Evolutionary conservation across 1,140 invertebrate genomes (phyloP), one percentile per base, ranked within the genome.

Genomic region (Euglossa dilemma): DNA sequence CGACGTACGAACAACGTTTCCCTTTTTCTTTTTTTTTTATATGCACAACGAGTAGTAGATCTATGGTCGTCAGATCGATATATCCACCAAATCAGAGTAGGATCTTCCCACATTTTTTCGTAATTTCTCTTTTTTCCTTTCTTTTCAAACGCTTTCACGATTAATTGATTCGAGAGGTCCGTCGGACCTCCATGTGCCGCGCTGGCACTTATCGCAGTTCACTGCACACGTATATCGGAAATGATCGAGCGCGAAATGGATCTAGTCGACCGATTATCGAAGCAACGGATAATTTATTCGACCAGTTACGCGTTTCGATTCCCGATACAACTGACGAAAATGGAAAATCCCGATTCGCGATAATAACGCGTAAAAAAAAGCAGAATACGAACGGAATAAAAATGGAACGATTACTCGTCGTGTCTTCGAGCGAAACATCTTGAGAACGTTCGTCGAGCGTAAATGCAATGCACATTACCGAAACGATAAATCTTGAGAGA

Each of bases 1-100:
- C 69, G 63, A 86, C 54, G 77, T 76, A 79, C 25, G 76, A 86
- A 20, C 67, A 74, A 79, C 73, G 72, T 84, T 86, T 89, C 74
- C 43, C 73, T 67, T 28, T 28, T 59, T 36, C 76, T 18, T 6
- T 36, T 54, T 76, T 67, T 80, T 8, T 66, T 72, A 56, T 43
- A 1, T 36, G 67, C 75, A 78, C 54, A 45, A 78, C 47, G 6
- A 25, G n/a, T 59, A 54, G n/a, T 59, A 54, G n/a, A 16, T 36
- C 18, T 59, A 23, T 52, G 28, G 5, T 54, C 25, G 25, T 57
- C 12, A 7, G 11, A 18, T 57, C 23, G 14, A 18, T 66, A 36
- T 36, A 28, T 77, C 1, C 73, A 43, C 54, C 14, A 18, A 59
- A n/a, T 28, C 6, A 12, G 6, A 67, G 4, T n/a, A 12, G 8